A percentile compares a stretch with the other conserved stretches of the same genome.
Conservation (phyloP, 2,888 invertebrate species). For the Caenorhabditis sp. region DNA sequence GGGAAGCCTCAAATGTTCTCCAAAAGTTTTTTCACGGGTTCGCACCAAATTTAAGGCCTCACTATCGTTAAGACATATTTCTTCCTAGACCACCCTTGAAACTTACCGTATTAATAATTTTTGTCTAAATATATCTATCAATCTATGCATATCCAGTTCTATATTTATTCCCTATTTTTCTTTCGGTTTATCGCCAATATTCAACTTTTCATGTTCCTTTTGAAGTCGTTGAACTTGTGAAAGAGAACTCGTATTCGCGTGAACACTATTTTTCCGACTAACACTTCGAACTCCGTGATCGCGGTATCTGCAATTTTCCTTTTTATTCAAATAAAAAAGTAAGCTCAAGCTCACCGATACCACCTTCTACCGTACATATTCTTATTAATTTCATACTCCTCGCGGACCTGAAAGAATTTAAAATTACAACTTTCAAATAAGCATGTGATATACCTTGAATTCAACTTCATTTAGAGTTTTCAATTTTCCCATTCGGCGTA, state of each 20-base stretch:
- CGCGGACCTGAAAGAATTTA: conserved; percentile 43
- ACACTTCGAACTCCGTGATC: conserved; percentile 49
- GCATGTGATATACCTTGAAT: conserved; percentile 39
- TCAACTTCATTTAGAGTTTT: conserved; percentile 60
- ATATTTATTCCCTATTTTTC: background rate
- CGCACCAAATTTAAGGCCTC: too few species aligned
- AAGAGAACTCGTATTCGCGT: conserved; percentile 22
- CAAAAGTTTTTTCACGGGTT: too few species aligned
- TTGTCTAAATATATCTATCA: background rate
- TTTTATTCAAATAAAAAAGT: background rate
- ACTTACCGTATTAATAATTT: background rate
- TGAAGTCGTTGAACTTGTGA: conserved; percentile 33
- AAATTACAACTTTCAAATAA: background rate
- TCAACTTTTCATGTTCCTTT: conserved; percentile 29
- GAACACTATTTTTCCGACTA: conserved; percentile 33
- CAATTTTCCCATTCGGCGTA: conserved; percentile 62
- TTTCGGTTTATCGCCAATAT: background rate
- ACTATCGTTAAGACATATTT: too few species aligned
- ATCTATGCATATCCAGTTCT: too few species aligned
- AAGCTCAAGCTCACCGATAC: conserved; percentile 36
- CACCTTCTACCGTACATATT: conserved; percentile 34
- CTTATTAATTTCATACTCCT: conserved; percentile 54
- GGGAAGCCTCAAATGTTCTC: too few species aligned
- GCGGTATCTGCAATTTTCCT: conserved; percentile 39
- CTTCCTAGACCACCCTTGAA: too few species aligned